phyloP scores from a whole-genome alignment of 2,888 invertebrate species.

The Luperina nickerlii region DNA sequence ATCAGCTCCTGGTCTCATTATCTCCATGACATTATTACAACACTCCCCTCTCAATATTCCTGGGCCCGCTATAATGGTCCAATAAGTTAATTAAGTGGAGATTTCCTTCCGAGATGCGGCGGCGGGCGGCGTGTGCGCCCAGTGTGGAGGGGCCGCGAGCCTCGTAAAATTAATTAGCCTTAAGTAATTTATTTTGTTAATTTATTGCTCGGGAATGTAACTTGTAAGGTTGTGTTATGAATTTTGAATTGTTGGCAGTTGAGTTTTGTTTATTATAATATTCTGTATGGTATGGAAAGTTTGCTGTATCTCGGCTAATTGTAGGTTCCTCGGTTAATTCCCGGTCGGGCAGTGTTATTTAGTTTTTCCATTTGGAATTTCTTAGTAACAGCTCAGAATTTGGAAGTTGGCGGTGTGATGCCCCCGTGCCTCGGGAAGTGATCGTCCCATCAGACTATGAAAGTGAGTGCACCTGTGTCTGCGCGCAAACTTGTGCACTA shows the following conservation, averaged over 20 bases:
- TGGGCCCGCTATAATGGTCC: conserved; percentile 73
- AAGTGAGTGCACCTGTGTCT: too few relatives aligned
- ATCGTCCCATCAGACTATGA: too few relatives aligned
- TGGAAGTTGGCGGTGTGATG: too few relatives aligned
- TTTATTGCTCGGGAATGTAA: conserved; percentile 61
- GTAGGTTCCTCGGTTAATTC: too few relatives aligned
- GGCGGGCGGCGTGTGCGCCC: conserved; percentile 30
- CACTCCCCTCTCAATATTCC: conserved; percentile 60
- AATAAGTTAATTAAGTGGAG: conserved; percentile 81
- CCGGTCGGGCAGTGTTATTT: too few relatives aligned
- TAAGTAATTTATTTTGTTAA: conserved; percentile 72
- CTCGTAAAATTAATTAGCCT: conserved; percentile 71
- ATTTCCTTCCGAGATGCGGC: conserved; percentile 70
- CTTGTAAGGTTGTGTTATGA: conserved; percentile 53
- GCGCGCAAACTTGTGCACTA: too few relatives aligned
- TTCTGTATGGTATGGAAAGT: not conserved
- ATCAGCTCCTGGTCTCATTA: conserved; percentile 52
- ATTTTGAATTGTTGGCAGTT: conserved; percentile 36
- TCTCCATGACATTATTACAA: conserved; percentile 51
- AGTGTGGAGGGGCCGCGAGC: conserved; percentile 61
- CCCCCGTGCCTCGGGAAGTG: too few relatives aligned
- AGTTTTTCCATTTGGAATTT: too few relatives aligned
- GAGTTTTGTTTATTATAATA: conserved; percentile 26
- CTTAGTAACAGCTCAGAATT: too few relatives aligned
- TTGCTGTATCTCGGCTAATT: not conserved